Evolutionary conservation across 2,113 vertebrate genomes (phyloP), one percentile per base, ranked within the genome.

Genomic region (Sinosuthora webbiana): DNA sequence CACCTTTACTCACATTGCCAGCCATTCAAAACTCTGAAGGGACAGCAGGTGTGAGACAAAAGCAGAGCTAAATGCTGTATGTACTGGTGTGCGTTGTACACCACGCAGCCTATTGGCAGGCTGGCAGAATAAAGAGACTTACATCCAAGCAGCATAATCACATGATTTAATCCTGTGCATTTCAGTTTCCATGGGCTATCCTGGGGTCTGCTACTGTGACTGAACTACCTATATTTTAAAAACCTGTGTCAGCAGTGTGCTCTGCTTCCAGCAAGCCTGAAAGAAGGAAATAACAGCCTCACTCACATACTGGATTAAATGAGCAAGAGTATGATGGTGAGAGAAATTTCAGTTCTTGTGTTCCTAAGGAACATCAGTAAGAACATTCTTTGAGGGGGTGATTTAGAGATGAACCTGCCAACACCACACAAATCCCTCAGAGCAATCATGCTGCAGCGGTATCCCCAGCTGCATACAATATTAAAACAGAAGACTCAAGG

Each of bases 231-330:
- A 3, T 68, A 68, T 79, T 87, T 90, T 19, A 76, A 93, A 93
- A 87, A 10, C 41, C 39, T 0, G 0, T 52, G 70, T 90, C 89
- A 94, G 91, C 83, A 93, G 53, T 15, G 67, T 31, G 71, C 67
- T 85, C 67, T 71, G 62, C 74, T 91, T 91, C 85, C 78, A 87
- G 65, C 53, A 47, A 65, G 67, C 56, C 63, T 49, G 55, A 73
- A 82, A 87, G 74, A 90, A 94, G 81, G 84, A 94, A 94, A 68
- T 79, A 37, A 79, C 52, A 73, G 65, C 28, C 78, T 91, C 69
- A 44, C 44, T 89, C 82, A 89, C n/a, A 24, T 12, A 53, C 31
- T 24, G 67, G 44, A 68, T 2, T 52, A 42, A 95, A 70, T 0
- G 7, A 64, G 18, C 3, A 4, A 44, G n/a, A 78, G 16, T 7